Conservation (phyloP, 2,888 invertebrate species). For the Ophraella communa region DNA sequence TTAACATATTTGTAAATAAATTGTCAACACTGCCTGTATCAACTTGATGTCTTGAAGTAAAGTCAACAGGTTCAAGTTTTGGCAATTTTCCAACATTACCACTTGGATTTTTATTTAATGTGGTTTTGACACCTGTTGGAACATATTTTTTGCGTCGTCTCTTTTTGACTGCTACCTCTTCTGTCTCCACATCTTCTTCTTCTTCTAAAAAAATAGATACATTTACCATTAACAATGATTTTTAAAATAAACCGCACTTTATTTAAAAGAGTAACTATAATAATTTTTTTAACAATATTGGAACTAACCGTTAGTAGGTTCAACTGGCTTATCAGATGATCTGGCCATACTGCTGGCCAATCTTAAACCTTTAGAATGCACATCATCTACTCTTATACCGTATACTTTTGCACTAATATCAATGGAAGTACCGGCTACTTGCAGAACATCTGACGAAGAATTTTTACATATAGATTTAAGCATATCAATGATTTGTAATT, state of each 20-base stretch:
- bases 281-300: not conserved
- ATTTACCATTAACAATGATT: too few species aligned
- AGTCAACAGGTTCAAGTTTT: slow-evolving; percentile 47
- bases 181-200: slow-evolving; percentile 38
- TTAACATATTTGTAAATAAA: slow-evolving; percentile 47
- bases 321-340: slow-evolving; percentile 29
- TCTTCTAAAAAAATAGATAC: too few species aligned
- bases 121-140: slow-evolving; percentile 41
- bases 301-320: slow-evolving; percentile 22
- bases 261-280: not conserved
- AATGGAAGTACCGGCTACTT: slow-evolving; percentile 84
- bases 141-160: slow-evolving; percentile 41
- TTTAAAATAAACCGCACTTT: too few species aligned
- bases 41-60: slow-evolving; percentile 47
- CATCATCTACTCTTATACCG: slow-evolving; percentile 85
- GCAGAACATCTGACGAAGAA: slow-evolving; percentile 74
- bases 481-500: slow-evolving; percentile 84
- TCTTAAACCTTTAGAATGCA: slow-evolving; percentile 81
- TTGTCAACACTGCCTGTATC: slow-evolving; percentile 48
- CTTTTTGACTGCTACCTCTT: slow-evolving; percentile 36
- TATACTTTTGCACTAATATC: slow-evolving; percentile 80
- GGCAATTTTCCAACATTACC: slow-evolving; percentile 41
- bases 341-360: slow-evolving; percentile 72
- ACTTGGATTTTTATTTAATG: slow-evolving; percentile 45
- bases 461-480: slow-evolving; percentile 75